Conservation (phyloP, 1,140 invertebrate species). For the Trinorchestia longiramus region DNA sequence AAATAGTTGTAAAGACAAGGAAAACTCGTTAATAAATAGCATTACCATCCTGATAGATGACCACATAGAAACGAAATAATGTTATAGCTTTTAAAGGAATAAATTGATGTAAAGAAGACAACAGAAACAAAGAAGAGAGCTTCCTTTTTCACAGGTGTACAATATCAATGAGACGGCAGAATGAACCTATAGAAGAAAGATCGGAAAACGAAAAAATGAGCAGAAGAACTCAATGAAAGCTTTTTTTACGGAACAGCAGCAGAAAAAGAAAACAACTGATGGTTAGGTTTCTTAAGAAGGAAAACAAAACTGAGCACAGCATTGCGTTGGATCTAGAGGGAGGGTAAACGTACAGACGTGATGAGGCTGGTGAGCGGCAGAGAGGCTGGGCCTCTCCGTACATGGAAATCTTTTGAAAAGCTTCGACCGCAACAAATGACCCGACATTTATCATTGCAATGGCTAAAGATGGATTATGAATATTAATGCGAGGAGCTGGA, state of each 20-base stretch:
- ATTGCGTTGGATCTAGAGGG: neutral
- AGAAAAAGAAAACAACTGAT: neutral
- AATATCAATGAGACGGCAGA: neutral
- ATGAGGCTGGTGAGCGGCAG: neutral
- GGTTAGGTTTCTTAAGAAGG: neutral
- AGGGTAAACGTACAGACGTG: neutral
- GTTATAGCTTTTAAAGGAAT: neutral
- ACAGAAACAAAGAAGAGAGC: neutral
- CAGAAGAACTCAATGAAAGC: neutral
- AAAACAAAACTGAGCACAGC: neutral
- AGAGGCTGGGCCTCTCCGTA: neutral
- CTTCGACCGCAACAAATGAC: slow-evolving; percentile 46
- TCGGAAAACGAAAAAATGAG: neutral
- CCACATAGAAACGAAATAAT: neutral
- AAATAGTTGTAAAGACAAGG: neutral
- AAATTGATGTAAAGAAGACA: neutral
- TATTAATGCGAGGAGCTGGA: slow-evolving; percentile 54
- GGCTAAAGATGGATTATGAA: slow-evolving; percentile 55
- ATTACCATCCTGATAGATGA: neutral
- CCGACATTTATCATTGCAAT: slow-evolving; percentile 55
- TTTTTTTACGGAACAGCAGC: neutral
- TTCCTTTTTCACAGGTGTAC: neutral
- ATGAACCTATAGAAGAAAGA: neutral
- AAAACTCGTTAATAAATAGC: neutral
- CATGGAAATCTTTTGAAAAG: slow-evolving; percentile 39